These are phyloP conservation scores for Montipora capitata DNA, from an alignment of 92 coral and sea anemone genomes.

Conservation along the genomic window DNA sequence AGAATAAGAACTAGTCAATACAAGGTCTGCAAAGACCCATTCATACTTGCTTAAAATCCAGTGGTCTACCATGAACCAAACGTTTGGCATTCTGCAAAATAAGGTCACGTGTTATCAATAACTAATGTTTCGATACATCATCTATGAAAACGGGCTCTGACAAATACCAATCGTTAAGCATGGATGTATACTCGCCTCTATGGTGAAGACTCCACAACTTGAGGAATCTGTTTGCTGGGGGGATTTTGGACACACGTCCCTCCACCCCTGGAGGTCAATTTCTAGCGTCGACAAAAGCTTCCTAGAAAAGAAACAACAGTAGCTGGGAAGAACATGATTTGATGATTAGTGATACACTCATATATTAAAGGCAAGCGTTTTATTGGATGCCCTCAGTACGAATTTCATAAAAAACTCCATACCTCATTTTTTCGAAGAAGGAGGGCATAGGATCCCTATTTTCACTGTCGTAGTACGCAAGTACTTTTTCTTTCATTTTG, in stretches of 20 bases:
- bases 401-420: not conserved
- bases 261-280: not conserved
- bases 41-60: too few species aligned
- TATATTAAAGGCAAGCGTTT: too few species aligned
- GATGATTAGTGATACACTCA: too few species aligned
- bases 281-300: too few species aligned
- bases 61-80: not conserved
- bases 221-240: constrained; percentile 9
- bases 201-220: constrained; percentile 19
- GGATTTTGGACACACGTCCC: not conserved
- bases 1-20: too few species aligned
- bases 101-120: not conserved
- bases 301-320: too few species aligned
- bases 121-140: not conserved
- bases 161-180: not conserved
- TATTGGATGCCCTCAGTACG: too few species aligned
- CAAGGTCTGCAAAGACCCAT: too few species aligned
- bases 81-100: constrained; percentile 22
- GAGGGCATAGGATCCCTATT: not conserved
- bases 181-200: constrained; percentile 2
- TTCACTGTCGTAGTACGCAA: not conserved
- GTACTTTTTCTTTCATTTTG: not conserved
- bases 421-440: constrained; percentile 12
- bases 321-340: too few species aligned
- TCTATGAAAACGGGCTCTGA: not conserved